Evolutionary conservation across 2,888 invertebrate species (phyloP).

Genomic region (Ormyrus rosae): DNA sequence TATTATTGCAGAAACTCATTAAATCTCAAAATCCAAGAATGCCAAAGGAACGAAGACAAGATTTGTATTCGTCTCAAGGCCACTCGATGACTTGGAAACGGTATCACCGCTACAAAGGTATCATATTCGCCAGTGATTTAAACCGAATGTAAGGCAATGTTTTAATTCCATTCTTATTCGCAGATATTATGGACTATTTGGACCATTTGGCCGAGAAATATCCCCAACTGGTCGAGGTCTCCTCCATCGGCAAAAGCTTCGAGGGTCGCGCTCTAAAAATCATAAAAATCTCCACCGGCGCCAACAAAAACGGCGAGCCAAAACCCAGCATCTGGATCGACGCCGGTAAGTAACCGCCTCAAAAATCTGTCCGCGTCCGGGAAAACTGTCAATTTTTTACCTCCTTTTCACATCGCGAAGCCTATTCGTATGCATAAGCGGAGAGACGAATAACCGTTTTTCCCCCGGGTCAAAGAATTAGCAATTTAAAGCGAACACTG

Average conservation of each 20-base stretch:
- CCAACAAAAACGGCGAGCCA: constrained; percentile 69
- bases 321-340: constrained; percentile 90
- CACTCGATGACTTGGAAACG: constrained; percentile 85
- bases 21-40: constrained; percentile 82
- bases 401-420: too few relatives aligned
- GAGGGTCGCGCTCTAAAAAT: constrained; percentile 85
- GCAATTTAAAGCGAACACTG: background rate
- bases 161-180: constrained; percentile 61
- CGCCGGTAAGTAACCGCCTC: constrained; percentile 78
- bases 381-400: background rate
- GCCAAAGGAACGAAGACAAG: constrained; percentile 80
- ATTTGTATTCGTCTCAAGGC: constrained; percentile 79
- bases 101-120: constrained; percentile 82
- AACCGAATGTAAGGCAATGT: too few relatives aligned
- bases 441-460: too few relatives aligned
- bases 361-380: too few relatives aligned
- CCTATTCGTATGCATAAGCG: too few relatives aligned
- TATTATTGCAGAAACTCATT: constrained; percentile 79
- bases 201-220: constrained; percentile 82
- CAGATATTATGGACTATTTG: constrained; percentile 82
- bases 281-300: constrained; percentile 80
- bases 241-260: constrained; percentile 84
- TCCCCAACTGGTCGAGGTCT: constrained; percentile 81
- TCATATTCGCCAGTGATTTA: background rate
- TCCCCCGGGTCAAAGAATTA: background rate